Percentiles rank a stretch among this genome's conserved stretches.
Conservation (phyloP, 2,888 invertebrate genomes). For the Lissocephala sabroskyi region DNA sequence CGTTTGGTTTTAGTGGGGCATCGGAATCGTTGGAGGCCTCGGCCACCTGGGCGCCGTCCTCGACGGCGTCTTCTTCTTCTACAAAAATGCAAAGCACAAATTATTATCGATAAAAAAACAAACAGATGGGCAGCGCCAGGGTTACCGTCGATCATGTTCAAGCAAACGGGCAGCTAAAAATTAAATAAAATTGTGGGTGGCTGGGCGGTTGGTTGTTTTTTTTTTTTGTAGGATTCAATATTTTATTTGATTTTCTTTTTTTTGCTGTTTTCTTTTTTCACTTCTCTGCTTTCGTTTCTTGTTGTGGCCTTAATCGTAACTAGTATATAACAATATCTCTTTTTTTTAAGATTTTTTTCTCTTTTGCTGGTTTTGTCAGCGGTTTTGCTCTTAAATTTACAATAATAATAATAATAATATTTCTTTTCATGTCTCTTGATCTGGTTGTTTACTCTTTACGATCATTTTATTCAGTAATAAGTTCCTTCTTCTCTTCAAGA, state of each 20-base stretch:
- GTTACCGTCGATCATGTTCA: slow-evolving; percentile 49
- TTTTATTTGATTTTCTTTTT: slow-evolving; percentile 64
- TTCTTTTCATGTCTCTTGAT: slow-evolving; percentile 56
- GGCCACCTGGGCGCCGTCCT: slow-evolving; percentile 67
- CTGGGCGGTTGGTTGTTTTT: slow-evolving; percentile 31
- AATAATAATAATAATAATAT: slow-evolving; percentile 50
- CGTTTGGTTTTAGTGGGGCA: slow-evolving; percentile 70
- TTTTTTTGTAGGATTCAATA: slow-evolving; percentile 59
- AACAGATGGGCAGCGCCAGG: not conserved
- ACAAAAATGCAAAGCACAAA: too few species aligned
- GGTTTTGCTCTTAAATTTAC: slow-evolving; percentile 63
- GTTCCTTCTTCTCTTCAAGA: slow-evolving; percentile 30
- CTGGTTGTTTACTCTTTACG: slow-evolving; percentile 33
- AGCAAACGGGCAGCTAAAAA: slow-evolving; percentile 11
- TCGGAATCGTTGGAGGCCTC: slow-evolving; percentile 71
- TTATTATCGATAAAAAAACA: slow-evolving; percentile 3
- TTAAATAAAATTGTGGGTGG: not conserved
- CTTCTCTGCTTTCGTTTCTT: slow-evolving; percentile 38
- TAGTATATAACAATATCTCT: slow-evolving; percentile 70
- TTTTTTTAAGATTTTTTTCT: slow-evolving; percentile 66
- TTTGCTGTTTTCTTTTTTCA: slow-evolving; percentile 36
- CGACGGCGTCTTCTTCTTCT: slow-evolving; percentile 70
- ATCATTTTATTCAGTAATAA: slow-evolving; percentile 38
- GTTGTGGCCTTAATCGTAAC: slow-evolving; percentile 66
- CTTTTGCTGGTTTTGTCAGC: slow-evolving; percentile 69